Conservation (phyloP, 2,113 vertebrate species). For the Nesoenas mayeri region DNA sequence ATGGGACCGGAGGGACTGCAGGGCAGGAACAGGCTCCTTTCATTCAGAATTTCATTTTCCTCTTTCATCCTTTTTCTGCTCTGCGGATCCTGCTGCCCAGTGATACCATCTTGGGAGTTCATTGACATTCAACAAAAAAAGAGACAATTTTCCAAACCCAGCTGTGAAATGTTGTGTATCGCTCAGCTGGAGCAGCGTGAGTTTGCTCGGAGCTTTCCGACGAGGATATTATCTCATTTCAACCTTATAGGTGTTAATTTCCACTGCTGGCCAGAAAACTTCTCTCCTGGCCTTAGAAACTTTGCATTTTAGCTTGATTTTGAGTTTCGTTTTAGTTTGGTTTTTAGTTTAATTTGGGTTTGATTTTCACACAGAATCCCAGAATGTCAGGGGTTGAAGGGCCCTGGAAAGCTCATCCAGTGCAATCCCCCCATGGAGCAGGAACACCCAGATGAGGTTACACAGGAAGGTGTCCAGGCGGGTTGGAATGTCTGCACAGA, state of each 20-base stretch:
- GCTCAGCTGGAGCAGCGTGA: background rate
- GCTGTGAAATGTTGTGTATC: background rate
- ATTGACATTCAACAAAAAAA: background rate
- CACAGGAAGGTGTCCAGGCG: too few species aligned
- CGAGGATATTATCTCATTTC: background rate
- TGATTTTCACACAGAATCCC: too few species aligned
- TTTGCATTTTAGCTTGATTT: background rate
- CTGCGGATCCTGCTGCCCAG: background rate
- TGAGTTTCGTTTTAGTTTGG: background rate
- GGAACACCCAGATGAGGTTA: too few species aligned
- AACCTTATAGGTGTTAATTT: background rate
- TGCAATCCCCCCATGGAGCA: too few species aligned
- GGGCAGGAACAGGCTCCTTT: background rate
- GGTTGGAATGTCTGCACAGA: too few species aligned
- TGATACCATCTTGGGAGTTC: background rate
- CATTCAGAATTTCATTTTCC: background rate
- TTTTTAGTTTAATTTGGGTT: background rate
- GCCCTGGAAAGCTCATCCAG: too few species aligned
- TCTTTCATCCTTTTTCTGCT: background rate
- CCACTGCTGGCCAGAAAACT: background rate
- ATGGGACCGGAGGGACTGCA: background rate
- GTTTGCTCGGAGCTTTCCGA: background rate
- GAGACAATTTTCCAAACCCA: background rate
- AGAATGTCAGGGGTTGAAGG: too few species aligned
- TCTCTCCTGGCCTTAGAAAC: background rate